A percentile compares a stretch with the other conserved stretches of the same genome.
Conservation (phyloP, 1,140 invertebrate genomes). For the Notospermus geniculatus region DNA sequence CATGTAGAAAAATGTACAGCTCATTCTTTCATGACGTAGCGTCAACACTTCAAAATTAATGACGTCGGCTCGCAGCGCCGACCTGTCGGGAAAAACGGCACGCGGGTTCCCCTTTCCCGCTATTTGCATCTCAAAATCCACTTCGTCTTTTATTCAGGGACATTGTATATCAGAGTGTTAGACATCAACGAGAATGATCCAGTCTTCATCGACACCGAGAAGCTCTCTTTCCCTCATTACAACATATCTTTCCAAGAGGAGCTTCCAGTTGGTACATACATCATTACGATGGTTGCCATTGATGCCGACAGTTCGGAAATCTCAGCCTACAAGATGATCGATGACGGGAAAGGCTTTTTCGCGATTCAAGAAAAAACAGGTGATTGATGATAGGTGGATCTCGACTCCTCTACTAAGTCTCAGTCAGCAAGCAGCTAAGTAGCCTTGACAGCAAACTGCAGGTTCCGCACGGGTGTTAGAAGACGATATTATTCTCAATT, state of each 20-base stretch:
- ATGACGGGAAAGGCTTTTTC: slow-evolving; percentile 57
- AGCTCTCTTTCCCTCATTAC: slow-evolving; percentile 66
- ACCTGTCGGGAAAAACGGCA: no score
- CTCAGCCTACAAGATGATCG: slow-evolving; percentile 27
- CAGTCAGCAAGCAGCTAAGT: no score
- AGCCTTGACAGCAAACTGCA: no score
- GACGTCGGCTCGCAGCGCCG: no score
- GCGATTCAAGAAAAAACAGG: slow-evolving; percentile 64
- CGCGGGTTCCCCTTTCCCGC: no score
- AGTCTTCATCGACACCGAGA: slow-evolving; percentile 65
- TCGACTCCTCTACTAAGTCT: no score
- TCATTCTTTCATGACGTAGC: no score
- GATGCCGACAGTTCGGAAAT: slow-evolving; percentile 68
- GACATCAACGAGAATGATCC: slow-evolving; percentile 72
- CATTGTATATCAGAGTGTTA: slow-evolving; percentile 80
- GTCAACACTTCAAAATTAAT: no score
- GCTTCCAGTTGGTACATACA: slow-evolving; percentile 74
- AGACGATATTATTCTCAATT: no score
- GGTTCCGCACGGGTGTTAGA: no score
- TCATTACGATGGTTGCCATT: slow-evolving; percentile 75
- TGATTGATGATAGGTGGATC: no score
- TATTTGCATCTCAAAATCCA: neutral
- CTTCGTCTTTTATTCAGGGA: slow-evolving; percentile 59
- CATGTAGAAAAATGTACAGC: no score
- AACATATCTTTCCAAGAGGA: slow-evolving; percentile 75